Evolutionary conservation across 2,888 invertebrate genomes (phyloP), one percentile per base, ranked within the genome.

Genomic region (Clitarchus hookeri): DNA sequence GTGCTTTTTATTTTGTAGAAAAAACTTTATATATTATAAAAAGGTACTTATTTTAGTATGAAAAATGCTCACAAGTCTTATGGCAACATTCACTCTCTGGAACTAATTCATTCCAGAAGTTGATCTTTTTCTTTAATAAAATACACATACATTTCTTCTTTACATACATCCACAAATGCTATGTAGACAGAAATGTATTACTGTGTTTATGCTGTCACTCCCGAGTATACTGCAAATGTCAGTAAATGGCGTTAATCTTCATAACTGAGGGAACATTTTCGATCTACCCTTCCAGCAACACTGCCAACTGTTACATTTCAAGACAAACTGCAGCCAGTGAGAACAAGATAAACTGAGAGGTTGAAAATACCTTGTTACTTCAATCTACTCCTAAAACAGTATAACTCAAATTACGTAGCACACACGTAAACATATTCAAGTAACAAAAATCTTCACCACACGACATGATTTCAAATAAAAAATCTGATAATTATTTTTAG

Each of bases 41-140:
- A 85, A 86, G 85, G 85, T 87, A 86, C 84, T 86, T 27, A 27
- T 79, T 25, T 85, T 85, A 86, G 85, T 87, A 85, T 84, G 84
- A 86, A 86, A 87, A 87, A 87, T 88, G 86, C 87, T 86, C 86
- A 87, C 86, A 87, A 87, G 86, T 86, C 87, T 82, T 82, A 23
- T 65, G 8, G 65, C 48, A 84, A 84, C 54, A 48, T 82, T 44
- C 36, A 48, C 65, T 65, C 19, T n/a, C 65, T n/a, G 65, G 65
- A 65, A 23, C n/a, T 65, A 65, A 65, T 65, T 19, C 19, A 53
- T 53, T 53, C 53, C 53, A 53, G 53, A 12, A 19, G 53, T 53
- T n/a, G n/a, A n/a, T n/a, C n/a, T n/a, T 53, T 12, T 53, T 53
- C 53, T 16, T 65, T 9, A n/a, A 65, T 16, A 65, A n/a, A 65